Evolutionary conservation across 2,113 vertebrate genomes (phyloP).

Genomic region (Indicator indicator): DNA sequence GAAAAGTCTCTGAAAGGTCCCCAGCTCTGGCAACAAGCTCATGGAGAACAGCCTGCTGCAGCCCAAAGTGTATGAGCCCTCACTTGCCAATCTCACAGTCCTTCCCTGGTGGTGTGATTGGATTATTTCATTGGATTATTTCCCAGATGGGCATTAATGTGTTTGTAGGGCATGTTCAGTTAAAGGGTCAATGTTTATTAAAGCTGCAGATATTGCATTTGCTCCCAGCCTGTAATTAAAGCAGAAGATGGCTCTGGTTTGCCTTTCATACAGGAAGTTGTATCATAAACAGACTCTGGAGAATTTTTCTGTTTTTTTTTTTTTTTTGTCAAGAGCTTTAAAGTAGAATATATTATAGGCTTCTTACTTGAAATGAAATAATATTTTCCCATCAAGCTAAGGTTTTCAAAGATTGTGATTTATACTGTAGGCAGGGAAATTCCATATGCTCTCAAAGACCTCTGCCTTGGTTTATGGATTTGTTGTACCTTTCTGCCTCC

Average conservation of each 20-base stretch:
- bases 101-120: conserved; percentile 34
- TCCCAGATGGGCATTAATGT: conserved; percentile 76
- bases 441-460: conserved; percentile 13
- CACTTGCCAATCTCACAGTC: conserved; percentile 19
- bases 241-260: conserved; percentile 66
- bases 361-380: conserved; percentile 57
- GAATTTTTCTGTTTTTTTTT: conserved; percentile 57
- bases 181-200: conserved; percentile 68
- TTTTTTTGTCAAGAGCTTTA: conserved; percentile 64
- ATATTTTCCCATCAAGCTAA: conserved; percentile 27
- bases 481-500: background rate
- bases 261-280: conserved; percentile 46
- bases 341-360: conserved; percentile 29
- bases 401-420: conserved; percentile 59
- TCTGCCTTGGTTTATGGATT: background rate
- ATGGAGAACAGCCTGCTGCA: background rate
- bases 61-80: background rate
- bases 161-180: conserved; percentile 63
- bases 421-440: conserved; percentile 43
- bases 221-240: conserved; percentile 68
- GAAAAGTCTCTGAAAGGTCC: background rate
- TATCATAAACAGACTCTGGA: conserved; percentile 61
- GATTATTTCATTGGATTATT: conserved; percentile 76
- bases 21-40: background rate
- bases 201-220: conserved; percentile 68